phyloP scores from a whole-genome alignment of 1,140 invertebrate genomes.

The Oryzaephilus surinamensis region DNA sequence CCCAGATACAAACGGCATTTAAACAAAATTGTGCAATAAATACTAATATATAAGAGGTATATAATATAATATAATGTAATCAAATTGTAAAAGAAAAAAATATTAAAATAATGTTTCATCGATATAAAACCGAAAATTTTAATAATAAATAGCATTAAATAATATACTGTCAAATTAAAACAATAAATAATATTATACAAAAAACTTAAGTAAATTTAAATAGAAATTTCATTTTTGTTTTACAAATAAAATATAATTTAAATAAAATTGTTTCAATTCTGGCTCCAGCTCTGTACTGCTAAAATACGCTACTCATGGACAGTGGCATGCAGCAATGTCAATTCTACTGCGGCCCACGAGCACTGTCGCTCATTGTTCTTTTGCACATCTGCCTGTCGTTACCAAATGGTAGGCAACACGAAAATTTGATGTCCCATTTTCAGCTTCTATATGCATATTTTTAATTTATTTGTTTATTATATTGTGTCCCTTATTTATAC shows the following conservation, averaged over 20 bases:
- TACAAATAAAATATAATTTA: slow-evolving; percentile 14
- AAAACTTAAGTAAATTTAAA: slow-evolving; percentile 1
- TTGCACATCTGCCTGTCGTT: slow-evolving; percentile 34
- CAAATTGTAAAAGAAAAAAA: not conserved
- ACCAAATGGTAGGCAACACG: slow-evolving; percentile 33
- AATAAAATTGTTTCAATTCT: slow-evolving; percentile 20
- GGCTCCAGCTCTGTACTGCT: slow-evolving; percentile 23
- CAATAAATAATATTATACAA: not conserved
- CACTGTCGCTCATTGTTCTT: slow-evolving; percentile 31
- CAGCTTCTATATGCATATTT: too few species aligned
- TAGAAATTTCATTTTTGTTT: too few species aligned
- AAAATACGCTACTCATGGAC: slow-evolving; percentile 25
- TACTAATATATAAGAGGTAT: too few species aligned
- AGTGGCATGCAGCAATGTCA: slow-evolving; percentile 32
- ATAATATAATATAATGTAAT: not conserved
- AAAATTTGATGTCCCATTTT: too few species aligned
- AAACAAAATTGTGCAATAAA: too few species aligned
- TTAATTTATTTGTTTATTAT: too few species aligned
- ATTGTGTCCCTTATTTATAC: too few species aligned
- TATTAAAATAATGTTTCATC: slow-evolving; percentile 2
- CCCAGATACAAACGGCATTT: too few species aligned
- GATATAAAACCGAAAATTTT: not conserved
- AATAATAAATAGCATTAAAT: slow-evolving; percentile 1
- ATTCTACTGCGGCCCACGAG: slow-evolving; percentile 29
- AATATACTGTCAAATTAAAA: too few species aligned